Evolutionary conservation across 2,797 vertebrate species (phyloP), one percentile per base, ranked within the genome.

Genomic region (Rhinoraja longicauda): DNA sequence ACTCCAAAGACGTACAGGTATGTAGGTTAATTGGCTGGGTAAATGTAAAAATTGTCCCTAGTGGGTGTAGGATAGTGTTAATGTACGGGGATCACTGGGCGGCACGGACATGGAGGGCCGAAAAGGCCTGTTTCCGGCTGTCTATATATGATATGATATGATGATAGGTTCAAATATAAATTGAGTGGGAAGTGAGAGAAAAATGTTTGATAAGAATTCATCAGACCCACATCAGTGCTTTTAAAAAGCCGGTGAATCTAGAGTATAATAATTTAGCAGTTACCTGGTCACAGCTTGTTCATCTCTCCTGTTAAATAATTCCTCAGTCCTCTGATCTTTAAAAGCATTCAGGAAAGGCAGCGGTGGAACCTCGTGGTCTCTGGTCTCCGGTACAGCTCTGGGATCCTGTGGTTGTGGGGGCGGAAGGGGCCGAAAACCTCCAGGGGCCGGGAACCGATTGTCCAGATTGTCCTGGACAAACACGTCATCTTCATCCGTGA

Each of bases 401-500:
- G 64, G 81, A 72, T 70, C 62, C 78, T 73, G 77, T 36, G 39
- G 29, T 0, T 93, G 93, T 0, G 93, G 93, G 72, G 94, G 93
- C 0, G 93, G 95, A 0, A 75, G 88, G 0, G 93, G 94, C 29
- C 94, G 94, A 62, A 81, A 26, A 0, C 94, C 93, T 62, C 93
- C 93, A 0, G n/a, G n/a, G n/a, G 24, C 21, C 10, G 94, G 88
- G 45, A 32, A 70, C 1, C 1, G 4, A 8, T 94, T 81, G 1
- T 93, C 93, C 39, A 93, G 75, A 19, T n/a, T n/a, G n/a, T 96
- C 95, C 15, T 93, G 93, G 36, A 96, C 62, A 93, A 99, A 99
- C 94, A 98, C 98, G 0, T 98, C 98, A 0, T 99, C 97, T 0
- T 96, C 97, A 1, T 95, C 95, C 0, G 94, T 93, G 0, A 94